Evolutionary conservation across 2,797 vertebrate genomes (phyloP).

Genomic region (Hafferia zeledoni): DNA sequence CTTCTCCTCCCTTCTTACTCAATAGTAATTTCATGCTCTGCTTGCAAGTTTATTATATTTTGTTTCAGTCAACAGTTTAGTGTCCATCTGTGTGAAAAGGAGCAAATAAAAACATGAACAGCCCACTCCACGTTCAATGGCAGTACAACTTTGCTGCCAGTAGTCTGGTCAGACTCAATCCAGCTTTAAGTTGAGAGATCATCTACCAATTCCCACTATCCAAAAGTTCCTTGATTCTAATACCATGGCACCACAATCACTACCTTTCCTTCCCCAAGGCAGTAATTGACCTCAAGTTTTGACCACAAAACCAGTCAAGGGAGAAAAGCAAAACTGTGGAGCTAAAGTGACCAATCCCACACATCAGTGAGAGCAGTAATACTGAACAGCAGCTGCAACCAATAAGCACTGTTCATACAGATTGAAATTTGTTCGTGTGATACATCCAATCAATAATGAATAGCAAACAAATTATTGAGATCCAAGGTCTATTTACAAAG

Average conservation of each 20-base stretch:
- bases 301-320: not conserved
- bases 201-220: not conserved
- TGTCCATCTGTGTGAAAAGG: not conserved
- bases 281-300: not conserved
- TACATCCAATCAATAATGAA: not conserved
- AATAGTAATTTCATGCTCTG: not conserved
- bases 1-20: not conserved
- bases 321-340: not conserved
- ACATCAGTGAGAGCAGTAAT: not conserved
- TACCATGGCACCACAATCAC: not conserved
- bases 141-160: not conserved
- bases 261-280: not conserved
- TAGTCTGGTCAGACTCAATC: not conserved
- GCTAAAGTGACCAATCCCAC: not conserved
- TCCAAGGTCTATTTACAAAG: constrained; percentile 15
- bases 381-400: not conserved
- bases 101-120: not conserved
- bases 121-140: accelerated
- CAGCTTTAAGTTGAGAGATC: not conserved
- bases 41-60: not conserved
- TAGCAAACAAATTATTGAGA: constrained; percentile 19
- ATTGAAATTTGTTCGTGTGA: not conserved
- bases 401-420: not conserved
- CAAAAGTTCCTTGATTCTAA: not conserved
- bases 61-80: not conserved